Conservation (phyloP, 2,113 vertebrate genomes). For the Leptosomus discolor region DNA sequence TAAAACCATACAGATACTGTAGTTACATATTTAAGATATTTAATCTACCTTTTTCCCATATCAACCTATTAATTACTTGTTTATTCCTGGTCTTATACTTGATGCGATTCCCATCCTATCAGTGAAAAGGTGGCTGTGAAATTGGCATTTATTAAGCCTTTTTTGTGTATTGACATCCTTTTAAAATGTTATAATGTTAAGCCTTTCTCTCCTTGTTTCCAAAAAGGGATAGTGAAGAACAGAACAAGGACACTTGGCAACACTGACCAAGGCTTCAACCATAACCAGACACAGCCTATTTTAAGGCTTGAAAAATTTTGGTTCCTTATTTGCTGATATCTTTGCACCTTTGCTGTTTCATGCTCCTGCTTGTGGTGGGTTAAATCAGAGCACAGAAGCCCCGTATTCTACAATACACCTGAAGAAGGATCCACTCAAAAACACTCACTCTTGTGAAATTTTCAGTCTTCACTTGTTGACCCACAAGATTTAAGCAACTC, state of each 20-base stretch:
- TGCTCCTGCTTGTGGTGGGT: neutral
- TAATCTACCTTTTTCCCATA: neutral
- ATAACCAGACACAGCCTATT: neutral
- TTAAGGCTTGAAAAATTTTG: neutral
- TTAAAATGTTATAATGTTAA: neutral
- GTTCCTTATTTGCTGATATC: neutral
- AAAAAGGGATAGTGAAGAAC: neutral
- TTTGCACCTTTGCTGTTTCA: neutral
- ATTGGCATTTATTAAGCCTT: neutral
- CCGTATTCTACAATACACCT: neutral
- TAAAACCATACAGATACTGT: neutral
- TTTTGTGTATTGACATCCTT: neutral
- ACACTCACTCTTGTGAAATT: neutral
- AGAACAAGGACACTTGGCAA: neutral
- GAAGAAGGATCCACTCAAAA: neutral
- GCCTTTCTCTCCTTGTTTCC: neutral
- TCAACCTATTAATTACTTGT: neutral
- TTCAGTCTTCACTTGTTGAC: neutral
- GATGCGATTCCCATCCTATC: neutral
- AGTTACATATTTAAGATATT: neutral
- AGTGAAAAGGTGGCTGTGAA: neutral
- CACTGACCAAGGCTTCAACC: neutral
- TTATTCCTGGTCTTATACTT: neutral
- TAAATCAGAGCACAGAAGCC: neutral
- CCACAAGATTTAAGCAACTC: neutral